Percentiles rank a stretch among this genome's conserved stretches.
These are phyloP conservation scores for Amiota minor DNA, from an alignment of 2,888 invertebrate genomes.

Conservation along the genomic window DNA sequence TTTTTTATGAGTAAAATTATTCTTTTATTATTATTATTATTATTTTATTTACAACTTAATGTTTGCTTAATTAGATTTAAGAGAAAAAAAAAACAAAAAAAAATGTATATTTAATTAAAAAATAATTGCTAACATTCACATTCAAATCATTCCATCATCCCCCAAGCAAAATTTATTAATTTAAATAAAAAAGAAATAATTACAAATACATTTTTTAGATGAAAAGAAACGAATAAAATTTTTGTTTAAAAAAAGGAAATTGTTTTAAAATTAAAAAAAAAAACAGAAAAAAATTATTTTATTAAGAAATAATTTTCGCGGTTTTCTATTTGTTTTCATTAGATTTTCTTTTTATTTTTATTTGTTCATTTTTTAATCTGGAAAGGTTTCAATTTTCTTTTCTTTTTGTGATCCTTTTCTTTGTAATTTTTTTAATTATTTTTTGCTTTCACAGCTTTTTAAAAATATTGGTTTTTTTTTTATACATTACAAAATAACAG, in stretches of 20 bases:
- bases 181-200: conserved; percentile 28
- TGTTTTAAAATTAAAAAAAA: conserved; percentile 51
- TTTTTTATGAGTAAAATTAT: conserved; percentile 14
- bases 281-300: conserved; percentile 29
- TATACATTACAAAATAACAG: conserved; percentile 74
- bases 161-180: conserved; percentile 48
- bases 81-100: conserved; percentile 5
- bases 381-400: conserved; percentile 40
- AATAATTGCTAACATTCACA: conserved; percentile 49
- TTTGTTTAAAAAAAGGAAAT: conserved; percentile 25
- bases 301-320: conserved; percentile 47
- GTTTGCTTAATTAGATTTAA: too few relatives aligned
- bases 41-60: neutral
- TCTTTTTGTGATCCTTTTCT: conserved; percentile 35
- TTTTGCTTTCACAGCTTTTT: conserved; percentile 74
- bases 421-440: conserved; percentile 67
- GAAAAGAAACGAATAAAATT: neutral
- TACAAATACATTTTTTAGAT: conserved; percentile 20
- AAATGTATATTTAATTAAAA: conserved; percentile 39
- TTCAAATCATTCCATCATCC: conserved; percentile 72
- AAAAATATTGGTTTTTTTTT: conserved; percentile 67
- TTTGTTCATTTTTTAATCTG: conserved; percentile 47
- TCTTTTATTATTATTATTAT: conserved; percentile 14
- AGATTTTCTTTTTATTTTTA: conserved; percentile 56
- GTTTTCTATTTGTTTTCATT: conserved; percentile 51